Conservation (phyloP, 2,797 vertebrate species). For the Hemibagrus guttatus region DNA sequence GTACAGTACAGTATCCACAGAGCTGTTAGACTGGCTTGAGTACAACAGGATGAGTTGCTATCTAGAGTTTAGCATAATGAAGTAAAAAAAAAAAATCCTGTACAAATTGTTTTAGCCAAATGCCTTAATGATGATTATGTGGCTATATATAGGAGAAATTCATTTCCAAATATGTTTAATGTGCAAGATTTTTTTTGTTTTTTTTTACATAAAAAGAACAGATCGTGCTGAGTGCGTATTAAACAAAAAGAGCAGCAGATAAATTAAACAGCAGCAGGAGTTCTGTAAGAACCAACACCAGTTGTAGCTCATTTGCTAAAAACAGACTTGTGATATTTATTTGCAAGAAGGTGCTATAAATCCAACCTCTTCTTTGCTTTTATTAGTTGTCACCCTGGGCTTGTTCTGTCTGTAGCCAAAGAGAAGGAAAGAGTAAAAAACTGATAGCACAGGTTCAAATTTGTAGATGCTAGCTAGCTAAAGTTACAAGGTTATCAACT, state of each 20-base stretch:
- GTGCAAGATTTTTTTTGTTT: neutral
- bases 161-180: neutral
- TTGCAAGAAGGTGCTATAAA: neutral
- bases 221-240: neutral
- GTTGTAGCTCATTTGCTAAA: neutral
- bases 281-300: neutral
- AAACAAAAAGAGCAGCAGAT: conserved; percentile 10
- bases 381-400: neutral
- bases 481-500: neutral
- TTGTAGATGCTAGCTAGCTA: neutral
- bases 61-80: neutral
- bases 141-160: neutral
- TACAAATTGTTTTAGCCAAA: neutral
- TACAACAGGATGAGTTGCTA: neutral
- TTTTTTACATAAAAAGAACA: neutral
- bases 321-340: conserved; percentile 1
- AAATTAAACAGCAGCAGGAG: conserved; percentile 14
- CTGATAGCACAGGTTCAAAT: no score
- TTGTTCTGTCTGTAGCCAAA: neutral
- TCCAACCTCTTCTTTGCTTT: neutral
- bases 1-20: neutral
- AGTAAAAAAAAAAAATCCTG: neutral
- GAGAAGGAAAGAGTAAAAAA: no score
- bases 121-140: neutral
- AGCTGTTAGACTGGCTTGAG: neutral